Conservation (phyloP, 1,140 invertebrate species). For the Brachionus rotundiformis region DNA sequence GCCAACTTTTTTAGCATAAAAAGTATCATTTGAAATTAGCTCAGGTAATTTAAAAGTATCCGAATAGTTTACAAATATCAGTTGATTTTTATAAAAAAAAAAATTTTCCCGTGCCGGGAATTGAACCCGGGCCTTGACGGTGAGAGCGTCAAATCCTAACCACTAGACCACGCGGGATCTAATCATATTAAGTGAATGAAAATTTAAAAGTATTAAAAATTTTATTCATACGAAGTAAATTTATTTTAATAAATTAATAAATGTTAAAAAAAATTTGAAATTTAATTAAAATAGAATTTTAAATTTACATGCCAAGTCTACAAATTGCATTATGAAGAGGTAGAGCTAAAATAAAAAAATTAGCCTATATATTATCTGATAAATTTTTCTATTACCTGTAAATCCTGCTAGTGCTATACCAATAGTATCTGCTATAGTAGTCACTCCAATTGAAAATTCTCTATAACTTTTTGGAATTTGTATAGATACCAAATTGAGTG, state of each 20-base stretch:
- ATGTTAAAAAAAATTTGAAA: neutral
- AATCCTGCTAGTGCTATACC: conserved; percentile 73
- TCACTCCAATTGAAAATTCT: conserved; percentile 70
- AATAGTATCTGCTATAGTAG: conserved; percentile 73
- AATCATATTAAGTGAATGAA: too few species aligned
- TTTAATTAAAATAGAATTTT: neutral
- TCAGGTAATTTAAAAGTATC: too few species aligned
- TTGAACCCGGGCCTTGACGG: conserved; percentile 11
- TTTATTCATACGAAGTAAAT: too few species aligned
- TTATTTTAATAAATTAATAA: neutral
- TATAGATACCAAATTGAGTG: conserved; percentile 53
- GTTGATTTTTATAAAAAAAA: neutral
- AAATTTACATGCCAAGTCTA: conserved; percentile 49
- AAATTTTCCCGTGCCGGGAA: conserved; percentile 12
- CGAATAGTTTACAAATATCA: too few species aligned
- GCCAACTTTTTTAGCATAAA: too few species aligned
- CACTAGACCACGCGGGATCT: neutral
- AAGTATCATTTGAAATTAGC: too few species aligned
- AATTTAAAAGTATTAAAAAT: too few species aligned
- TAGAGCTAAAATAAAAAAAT: conserved; percentile 65
- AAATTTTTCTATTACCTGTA: conserved; percentile 55
- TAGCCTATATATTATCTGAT: neutral
- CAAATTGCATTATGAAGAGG: conserved; percentile 76
- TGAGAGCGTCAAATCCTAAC: conserved; percentile 16
- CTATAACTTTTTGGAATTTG: conserved; percentile 58